Base-by-base conservation (phyloP, 2,113 vertebrate species). In the Canis aureus region DNA sequence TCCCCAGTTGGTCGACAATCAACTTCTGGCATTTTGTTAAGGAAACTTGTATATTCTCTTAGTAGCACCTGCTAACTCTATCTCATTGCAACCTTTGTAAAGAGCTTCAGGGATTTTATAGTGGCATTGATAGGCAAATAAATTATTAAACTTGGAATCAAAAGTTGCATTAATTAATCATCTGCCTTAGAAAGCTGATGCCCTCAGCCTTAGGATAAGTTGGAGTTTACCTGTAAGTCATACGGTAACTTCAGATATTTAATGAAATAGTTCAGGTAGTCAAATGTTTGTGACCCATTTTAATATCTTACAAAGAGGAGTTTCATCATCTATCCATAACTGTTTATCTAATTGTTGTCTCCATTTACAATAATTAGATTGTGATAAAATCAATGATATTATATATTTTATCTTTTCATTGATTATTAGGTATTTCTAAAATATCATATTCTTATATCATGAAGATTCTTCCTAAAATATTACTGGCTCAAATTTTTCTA, bases 21-120 rank as follows among this genome's bases (percentile, higher is more conserved):
- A 99, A 97, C 85, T 98, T 98, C 95, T 99, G 97, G 97, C 98
- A 98, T 98, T 98, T 97, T 97, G 97, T 95, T 98, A 98, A 98
- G 97, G 96, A 87, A 99, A 98, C 96, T 98, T 98, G 96, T 81
- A 96, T 89, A 96, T 98, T 98, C 96, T 98, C 93, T 98, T 97
- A 98, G 94, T 97, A 98, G 95, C 96, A 98, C 97, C 98, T 98
- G 98, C 97, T 98, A 97, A 95, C 89, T 98, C 35, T 92, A n/a
- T 90, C 94, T 92, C 91, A 55, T 76, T 97, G 62, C 92, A 96
- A 43, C 91, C 98, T 98, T 97, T 94, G 81, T 84, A 96, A 98
- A 98, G 69, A 85, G n/a, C 98, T 97, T 98, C 43, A 66, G 98
- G 96, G 98, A 98, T 92, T 98, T 98, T 81, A 87, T 69, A 74